Evolutionary conservation across 2,888 invertebrate species (phyloP).

Genomic region (Alloplasta piceator): DNA sequence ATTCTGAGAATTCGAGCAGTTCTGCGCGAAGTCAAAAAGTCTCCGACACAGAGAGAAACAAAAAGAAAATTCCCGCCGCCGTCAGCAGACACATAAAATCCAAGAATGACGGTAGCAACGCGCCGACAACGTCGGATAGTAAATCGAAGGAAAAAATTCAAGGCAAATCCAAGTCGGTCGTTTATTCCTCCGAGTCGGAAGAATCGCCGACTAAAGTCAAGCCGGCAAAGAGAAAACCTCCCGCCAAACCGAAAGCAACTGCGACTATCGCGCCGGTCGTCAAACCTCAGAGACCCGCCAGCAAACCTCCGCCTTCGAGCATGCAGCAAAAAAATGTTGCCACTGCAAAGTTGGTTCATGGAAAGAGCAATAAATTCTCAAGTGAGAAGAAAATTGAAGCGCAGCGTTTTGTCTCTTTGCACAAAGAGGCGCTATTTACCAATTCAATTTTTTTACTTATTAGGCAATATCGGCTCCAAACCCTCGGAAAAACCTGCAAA

Average conservation of each 20-base stretch:
- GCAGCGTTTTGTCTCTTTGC: too few relatives aligned
- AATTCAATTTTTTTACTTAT: too few relatives aligned
- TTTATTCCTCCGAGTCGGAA: conserved; percentile 81
- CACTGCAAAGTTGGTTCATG: conserved; percentile 76
- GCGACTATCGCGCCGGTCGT: conserved; percentile 86
- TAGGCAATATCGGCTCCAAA: conserved; percentile 57
- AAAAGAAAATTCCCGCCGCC: conserved; percentile 75
- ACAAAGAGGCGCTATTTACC: neutral
- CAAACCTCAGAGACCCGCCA: conserved; percentile 84
- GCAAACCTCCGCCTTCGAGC: conserved; percentile 78
- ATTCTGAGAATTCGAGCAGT: conserved; percentile 81
- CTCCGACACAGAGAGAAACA: conserved; percentile 78
- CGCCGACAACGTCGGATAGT: conserved; percentile 70
- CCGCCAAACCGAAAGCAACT: conserved; percentile 87
- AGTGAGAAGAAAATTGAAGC: conserved; percentile 66
- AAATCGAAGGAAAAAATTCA: conserved; percentile 78
- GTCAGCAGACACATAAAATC: conserved; percentile 76
- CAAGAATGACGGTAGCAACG: conserved; percentile 73
- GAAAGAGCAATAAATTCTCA: conserved; percentile 77
- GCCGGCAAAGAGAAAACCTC: conserved; percentile 84
- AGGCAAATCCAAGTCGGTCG: conserved; percentile 75
- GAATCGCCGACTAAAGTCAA: conserved; percentile 79
- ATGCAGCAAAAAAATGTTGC: conserved; percentile 76
- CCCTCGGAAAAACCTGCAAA: conserved; percentile 66
- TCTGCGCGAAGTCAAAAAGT: conserved; percentile 80